phyloP scores from a whole-genome alignment of 2,888 invertebrate genomes.

The Epirrhoe alternata region DNA sequence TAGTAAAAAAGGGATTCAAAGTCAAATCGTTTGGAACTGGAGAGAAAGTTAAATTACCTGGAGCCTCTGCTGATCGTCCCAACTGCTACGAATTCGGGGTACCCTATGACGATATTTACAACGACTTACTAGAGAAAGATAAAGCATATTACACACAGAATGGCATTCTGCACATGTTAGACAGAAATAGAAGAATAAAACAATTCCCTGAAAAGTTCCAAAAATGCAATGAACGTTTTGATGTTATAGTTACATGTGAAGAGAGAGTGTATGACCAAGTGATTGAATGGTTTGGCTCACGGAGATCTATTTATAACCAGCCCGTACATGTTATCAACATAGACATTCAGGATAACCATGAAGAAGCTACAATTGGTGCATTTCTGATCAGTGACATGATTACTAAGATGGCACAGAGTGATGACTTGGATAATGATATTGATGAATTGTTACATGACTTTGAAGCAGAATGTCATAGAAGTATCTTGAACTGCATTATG shows the following conservation, averaged over 20 bases:
- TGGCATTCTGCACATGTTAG: conserved; percentile 98
- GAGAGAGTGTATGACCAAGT: conserved; percentile 99
- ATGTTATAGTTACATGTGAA: conserved; percentile 98
- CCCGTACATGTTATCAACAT: conserved; percentile 99
- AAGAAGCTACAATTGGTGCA: conserved; percentile 99
- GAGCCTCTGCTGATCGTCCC: conserved; percentile 95
- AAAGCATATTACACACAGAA: conserved; percentile 98
- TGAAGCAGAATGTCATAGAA: conserved; percentile 93
- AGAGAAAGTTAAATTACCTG: conserved; percentile 98
- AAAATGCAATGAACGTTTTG: conserved; percentile 93
- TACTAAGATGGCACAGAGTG: conserved; percentile 93
- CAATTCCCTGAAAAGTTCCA: conserved; percentile 97
- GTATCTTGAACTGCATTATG: conserved; percentile 96
- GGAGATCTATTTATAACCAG: conserved; percentile 91
- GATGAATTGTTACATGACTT: conserved; percentile 98
- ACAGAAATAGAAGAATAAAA: conserved; percentile 98
- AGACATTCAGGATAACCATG: conserved; percentile 99
- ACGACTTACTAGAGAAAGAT: conserved; percentile 95
- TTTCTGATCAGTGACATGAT: conserved; percentile 99
- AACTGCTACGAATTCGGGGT: conserved; percentile 99
- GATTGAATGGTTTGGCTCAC: conserved; percentile 94
- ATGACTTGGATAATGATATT: conserved; percentile 98
- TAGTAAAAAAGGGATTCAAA: conserved; percentile 98
- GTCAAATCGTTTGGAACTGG: conserved; percentile 98
- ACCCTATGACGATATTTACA: conserved; percentile 98